These are phyloP conservation scores for Diorhabda elongata DNA, from an alignment of 1,140 invertebrate species.

Conservation along the genomic window DNA sequence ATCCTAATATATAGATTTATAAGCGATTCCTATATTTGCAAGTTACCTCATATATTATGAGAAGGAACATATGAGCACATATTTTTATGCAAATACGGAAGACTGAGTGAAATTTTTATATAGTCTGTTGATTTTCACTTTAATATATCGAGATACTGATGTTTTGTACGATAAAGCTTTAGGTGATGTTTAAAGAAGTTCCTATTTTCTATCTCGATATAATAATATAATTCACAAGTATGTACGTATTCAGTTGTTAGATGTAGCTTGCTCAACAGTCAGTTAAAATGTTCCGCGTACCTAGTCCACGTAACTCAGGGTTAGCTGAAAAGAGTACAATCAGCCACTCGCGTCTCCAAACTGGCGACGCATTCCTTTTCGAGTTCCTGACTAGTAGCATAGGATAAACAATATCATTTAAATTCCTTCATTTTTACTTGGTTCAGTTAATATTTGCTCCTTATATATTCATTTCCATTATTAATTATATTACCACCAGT, in stretches of 20 bases:
- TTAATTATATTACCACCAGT: too few species aligned
- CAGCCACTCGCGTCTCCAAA: constrained; percentile 36
- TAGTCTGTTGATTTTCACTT: constrained; percentile 49
- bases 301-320: constrained; percentile 46
- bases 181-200: constrained; percentile 50
- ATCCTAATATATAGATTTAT: constrained; percentile 43
- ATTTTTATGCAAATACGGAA: constrained; percentile 51
- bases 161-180: constrained; percentile 48
- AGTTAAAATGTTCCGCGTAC: constrained; percentile 39
- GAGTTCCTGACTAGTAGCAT: constrained; percentile 46
- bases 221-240: constrained; percentile 44
- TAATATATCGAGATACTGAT: constrained; percentile 45
- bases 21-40: constrained; percentile 50
- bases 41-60: constrained; percentile 45
- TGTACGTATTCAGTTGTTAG: constrained; percentile 47
- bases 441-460: background rate
- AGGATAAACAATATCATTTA: constrained; percentile 23
- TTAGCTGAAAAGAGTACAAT: constrained; percentile 49
- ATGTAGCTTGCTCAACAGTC: constrained; percentile 49
- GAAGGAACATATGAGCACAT: constrained; percentile 45
- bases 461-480: too few species aligned
- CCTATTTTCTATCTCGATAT: constrained; percentile 50
- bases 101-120: constrained; percentile 49
- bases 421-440: background rate
- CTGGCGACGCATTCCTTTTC: constrained; percentile 39